Conservation (phyloP, 2,888 invertebrate species). For the Apotomis betuletana region DNA sequence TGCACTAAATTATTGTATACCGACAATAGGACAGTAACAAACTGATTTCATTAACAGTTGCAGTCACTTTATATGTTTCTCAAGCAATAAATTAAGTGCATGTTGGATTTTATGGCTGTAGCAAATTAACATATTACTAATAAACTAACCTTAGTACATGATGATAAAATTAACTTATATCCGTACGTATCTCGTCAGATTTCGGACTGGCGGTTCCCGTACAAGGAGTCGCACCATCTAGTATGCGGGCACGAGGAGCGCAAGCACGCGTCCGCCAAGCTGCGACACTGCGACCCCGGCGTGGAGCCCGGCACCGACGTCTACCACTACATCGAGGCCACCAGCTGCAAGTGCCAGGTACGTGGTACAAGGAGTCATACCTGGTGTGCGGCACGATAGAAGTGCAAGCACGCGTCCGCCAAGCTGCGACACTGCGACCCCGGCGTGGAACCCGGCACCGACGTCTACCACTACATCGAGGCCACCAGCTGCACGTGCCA, state of each 20-base stretch:
- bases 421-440: slow-evolving; percentile 89
- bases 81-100: too few relatives aligned
- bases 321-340: slow-evolving; percentile 91
- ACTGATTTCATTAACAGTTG: too few relatives aligned
- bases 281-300: slow-evolving; percentile 90
- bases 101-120: too few relatives aligned
- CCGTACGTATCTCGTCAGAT: slow-evolving; percentile 76
- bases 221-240: slow-evolving; percentile 92
- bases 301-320: slow-evolving; percentile 87
- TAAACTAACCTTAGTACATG: too few relatives aligned
- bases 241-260: slow-evolving; percentile 92
- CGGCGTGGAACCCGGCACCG: slow-evolving; percentile 86
- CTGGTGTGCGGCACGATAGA: slow-evolving; percentile 89
- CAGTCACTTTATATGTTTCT: too few relatives aligned
- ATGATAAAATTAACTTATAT: slow-evolving; percentile 1
- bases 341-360: slow-evolving; percentile 88
- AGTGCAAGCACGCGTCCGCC: slow-evolving; percentile 85
- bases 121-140: too few relatives aligned
- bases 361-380: slow-evolving; percentile 88
- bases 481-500: slow-evolving; percentile 90
- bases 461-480: slow-evolving; percentile 90
- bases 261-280: slow-evolving; percentile 84
- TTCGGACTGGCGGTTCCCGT: slow-evolving; percentile 95
- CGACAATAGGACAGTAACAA: too few relatives aligned
- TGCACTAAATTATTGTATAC: too few relatives aligned